A percentile compares a stretch with the other conserved stretches of the same genome.
phyloP scores from a whole-genome alignment of 2,797 vertebrate genomes.

The Cichlasoma orientale region DNA sequence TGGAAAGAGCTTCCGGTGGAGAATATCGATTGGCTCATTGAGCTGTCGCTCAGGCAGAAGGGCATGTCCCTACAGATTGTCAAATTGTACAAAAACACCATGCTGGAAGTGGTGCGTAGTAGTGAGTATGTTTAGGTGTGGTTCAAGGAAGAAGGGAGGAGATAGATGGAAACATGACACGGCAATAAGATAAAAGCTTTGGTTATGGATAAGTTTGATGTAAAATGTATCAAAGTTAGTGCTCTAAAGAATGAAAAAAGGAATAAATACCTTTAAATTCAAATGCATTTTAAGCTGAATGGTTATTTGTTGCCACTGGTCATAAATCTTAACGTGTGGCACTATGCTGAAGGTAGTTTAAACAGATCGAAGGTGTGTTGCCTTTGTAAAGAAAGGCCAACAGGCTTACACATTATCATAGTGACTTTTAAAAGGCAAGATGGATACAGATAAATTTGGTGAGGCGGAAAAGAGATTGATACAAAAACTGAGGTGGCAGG shows the following conservation, averaged over 20 bases:
- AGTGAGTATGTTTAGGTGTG: conserved; percentile 60
- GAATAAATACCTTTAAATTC: neutral
- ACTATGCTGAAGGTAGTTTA: neutral
- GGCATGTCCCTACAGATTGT: conserved; percentile 22
- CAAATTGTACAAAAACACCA: conserved; percentile 34
- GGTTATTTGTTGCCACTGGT: neutral
- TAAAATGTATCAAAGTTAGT: neutral
- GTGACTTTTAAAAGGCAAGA: neutral
- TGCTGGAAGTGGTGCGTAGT: conserved; percentile 22
- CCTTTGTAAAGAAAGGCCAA: no score
- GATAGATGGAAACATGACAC: neutral
- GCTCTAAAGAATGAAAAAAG: neutral
- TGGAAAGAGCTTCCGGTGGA: conserved; percentile 9
- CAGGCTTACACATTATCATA: no score
- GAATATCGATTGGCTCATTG: conserved; percentile 35
- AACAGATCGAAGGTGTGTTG: neutral
- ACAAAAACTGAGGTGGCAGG: neutral
- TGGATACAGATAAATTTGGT: neutral
- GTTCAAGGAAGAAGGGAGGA: conserved; percentile 32
- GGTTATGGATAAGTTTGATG: neutral
- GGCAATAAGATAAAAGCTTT: neutral
- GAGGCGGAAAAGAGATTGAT: neutral
- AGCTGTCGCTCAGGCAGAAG: conserved; percentile 27
- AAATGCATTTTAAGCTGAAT: neutral
- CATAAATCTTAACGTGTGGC: neutral